Base-by-base conservation (phyloP, 92 coral and sea anemone species). In the Hydrozoanthus gracilis region DNA sequence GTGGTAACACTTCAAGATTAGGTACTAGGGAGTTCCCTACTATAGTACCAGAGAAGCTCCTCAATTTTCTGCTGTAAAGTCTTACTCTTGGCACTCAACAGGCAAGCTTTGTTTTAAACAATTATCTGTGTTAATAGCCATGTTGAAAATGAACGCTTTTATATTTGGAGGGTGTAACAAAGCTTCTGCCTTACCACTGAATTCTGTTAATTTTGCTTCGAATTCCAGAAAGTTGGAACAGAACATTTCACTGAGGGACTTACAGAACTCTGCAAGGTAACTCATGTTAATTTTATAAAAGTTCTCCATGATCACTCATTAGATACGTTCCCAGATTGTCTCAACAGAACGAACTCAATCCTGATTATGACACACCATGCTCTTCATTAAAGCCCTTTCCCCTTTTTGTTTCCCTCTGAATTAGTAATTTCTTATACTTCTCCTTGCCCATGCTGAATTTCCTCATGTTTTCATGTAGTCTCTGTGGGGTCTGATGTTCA, bases 211-310 rank as follows among this genome's bases (percentile, higher is more conserved):
- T 4, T 49, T 6, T 82, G 16, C 82, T 90, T 66, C 51, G 71
- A 48, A 66, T 51, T 86, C 55, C 90, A 96, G 99, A 96, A 95
- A 89, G 98, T 96, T 70, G 91, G 93, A 8, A 89, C 86, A 56
- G 89, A 87, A 27, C 93, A 90, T 44, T 96, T 95, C 75, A 95
- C 99, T 12, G 93, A 95, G 9, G 95, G 99, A 77, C 83, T 96
- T 68, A 69, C 92, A 88, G 98, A 95, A 76, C 96, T 96, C 17
- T 96, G 99, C 82, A 96, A 96, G 95, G 99, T 96, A 86, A 51
- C 75, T 14, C 2, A n/a, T 35, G 39, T 51, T 54, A 4, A 7
- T 2, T 44, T 50, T 44, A n/a, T 7, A 56, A 46, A 9, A 6
- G 62, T 8, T 86, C 14, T 55, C n/a, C 13, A 3, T n/a, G 13